A percentile compares a stretch with the other conserved stretches of the same genome.
phyloP scores from a whole-genome alignment of 53 echinoderm and acorn worm genomes.

The Holothuria leucospilota region DNA sequence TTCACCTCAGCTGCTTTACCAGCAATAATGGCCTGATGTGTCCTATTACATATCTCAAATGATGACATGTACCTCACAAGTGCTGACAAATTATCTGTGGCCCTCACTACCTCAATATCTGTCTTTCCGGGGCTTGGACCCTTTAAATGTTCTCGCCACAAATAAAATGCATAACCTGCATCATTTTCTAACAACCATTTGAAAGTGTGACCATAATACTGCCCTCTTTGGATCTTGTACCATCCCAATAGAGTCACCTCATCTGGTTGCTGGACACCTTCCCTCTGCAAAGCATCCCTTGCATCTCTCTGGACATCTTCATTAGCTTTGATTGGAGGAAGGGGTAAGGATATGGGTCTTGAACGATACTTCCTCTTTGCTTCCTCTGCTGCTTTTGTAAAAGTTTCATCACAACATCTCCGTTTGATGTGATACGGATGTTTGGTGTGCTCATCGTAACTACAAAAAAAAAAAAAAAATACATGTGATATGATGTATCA shows the following conservation, averaged over 20 bases:
- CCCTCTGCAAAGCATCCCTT: background rate
- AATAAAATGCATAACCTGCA: background rate
- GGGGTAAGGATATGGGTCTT: too few relatives aligned
- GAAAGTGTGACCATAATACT: background rate
- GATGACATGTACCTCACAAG: background rate
- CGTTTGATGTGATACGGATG: too few relatives aligned
- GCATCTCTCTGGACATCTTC: background rate
- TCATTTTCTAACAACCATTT: slow-evolving; percentile 7
- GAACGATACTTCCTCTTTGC: too few relatives aligned
- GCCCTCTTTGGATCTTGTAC: background rate
- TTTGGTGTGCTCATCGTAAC: too few relatives aligned
- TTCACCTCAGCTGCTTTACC: background rate
- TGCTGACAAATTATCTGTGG: background rate
- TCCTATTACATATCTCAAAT: background rate
- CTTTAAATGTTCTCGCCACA: slow-evolving; percentile 1
- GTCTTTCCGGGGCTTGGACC: background rate
- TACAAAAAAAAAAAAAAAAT: too few relatives aligned
- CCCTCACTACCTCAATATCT: background rate
- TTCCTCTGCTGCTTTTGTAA: too few relatives aligned
- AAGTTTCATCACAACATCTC: too few relatives aligned
- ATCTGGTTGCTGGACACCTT: background rate
- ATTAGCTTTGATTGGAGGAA: too few relatives aligned
- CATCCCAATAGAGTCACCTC: slow-evolving; percentile 2
- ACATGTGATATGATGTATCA: too few relatives aligned
- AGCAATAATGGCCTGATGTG: background rate